phyloP scores from a whole-genome alignment of 2,113 vertebrate species.

The Strigops habroptila region DNA sequence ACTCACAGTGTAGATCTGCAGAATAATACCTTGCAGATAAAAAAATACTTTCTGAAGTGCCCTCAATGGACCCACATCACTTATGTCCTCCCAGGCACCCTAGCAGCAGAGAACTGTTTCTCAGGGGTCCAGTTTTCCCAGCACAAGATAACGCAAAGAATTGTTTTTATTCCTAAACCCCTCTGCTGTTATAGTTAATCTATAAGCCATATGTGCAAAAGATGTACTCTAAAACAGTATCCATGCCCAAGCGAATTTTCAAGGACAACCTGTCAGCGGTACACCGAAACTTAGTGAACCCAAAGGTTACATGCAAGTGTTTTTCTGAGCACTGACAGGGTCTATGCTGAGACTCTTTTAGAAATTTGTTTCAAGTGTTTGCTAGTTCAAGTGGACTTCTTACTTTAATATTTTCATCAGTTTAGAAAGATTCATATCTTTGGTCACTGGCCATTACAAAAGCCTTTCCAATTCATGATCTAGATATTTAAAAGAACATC shows the following conservation, averaged over 20 bases:
- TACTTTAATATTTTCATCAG: constrained; percentile 14
- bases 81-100: not conserved
- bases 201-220: not conserved
- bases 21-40: not conserved
- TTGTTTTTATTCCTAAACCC: not conserved
- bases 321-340: not conserved
- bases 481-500: not conserved
- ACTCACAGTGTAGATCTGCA: not conserved
- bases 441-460: constrained; percentile 1
- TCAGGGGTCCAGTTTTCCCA: not conserved
- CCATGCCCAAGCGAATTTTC: not conserved
- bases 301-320: not conserved
- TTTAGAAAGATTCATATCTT: not conserved
- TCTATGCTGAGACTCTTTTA: not conserved
- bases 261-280: not conserved
- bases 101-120: not conserved
- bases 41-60: not conserved
- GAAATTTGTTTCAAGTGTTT: not conserved
- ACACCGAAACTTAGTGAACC: not conserved
- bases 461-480: not conserved
- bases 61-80: not conserved
- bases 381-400: not conserved
- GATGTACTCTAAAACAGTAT: not conserved
- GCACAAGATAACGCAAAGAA: not conserved
- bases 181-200: not conserved